Base-by-base conservation (phyloP, 2,113 vertebrate genomes). In the Natator depressus region DNA sequence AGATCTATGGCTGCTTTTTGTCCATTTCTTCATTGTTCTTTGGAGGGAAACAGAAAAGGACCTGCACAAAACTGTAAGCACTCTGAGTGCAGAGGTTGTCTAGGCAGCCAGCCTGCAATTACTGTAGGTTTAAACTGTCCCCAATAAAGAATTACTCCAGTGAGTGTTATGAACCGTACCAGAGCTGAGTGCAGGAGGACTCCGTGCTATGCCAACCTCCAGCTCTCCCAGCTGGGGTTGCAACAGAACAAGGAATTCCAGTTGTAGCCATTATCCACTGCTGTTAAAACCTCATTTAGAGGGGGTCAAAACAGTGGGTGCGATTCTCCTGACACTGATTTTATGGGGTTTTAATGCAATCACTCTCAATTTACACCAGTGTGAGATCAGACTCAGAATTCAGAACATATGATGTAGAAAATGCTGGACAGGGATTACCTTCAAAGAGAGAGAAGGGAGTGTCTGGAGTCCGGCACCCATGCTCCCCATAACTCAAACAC, bases 361-460 rank as follows among this genome's bases (percentile, higher is more conserved):
- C 3, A 3, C 75, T 16, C 91, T 47, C 0, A 0, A 1, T 59
- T 88, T 16, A 87, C 27, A 47, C 82, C 75, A 42, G 49, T 82
- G 62, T 55, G 50, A 10, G 10, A 57, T 94, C 49, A 47, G 19
- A 57, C n/a, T 25, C 79, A 92, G 65, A 31, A 13, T 75, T 24
- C 24, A 69, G 29, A 82, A 20, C 3, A 14, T 38, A 27, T 49
- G 11, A 38, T 3, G 17, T 65, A 11, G 27, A 86, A 86, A 94
- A 83, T 29, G n/a, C 22, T 11, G 5, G 42, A 79, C 72, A 81
- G 54, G 93, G 42, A 86, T 96, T 99, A 99, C 99, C 99, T 99
- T 99, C 99, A 96, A 99, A 99, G 80, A 99, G 99, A 20, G 99
- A 99, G 98, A 99, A 99, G 0, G 99, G 99, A 0, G 99, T 99